Conservation (phyloP, 1,140 invertebrate genomes). For the Lasioglossum baleicum region DNA sequence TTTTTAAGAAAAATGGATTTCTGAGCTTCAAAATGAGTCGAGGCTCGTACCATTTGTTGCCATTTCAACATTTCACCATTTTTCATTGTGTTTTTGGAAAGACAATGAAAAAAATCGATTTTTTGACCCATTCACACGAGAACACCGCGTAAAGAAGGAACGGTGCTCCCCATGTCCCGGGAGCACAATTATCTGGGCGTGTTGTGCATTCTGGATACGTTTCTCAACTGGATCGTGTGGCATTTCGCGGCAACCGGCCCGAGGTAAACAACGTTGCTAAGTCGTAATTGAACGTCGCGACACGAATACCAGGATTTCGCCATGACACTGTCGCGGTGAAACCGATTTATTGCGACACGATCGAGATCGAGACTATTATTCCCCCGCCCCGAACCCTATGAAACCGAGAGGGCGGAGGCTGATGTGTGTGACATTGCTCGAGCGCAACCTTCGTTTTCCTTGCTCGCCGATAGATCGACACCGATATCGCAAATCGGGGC, state of each 20-base stretch:
- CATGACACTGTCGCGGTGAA: conserved; percentile 48
- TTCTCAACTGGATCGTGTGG: conserved; percentile 7
- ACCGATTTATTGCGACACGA: conserved; percentile 43
- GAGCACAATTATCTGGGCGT: conserved; percentile 8
- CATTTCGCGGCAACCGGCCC: not conserved
- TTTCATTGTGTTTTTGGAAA: no score
- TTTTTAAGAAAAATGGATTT: no score
- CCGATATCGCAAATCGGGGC: not conserved
- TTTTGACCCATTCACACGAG: no score
- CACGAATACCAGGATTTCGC: conserved; percentile 49
- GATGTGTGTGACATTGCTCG: not conserved
- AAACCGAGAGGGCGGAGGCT: not conserved
- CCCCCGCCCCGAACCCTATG: no score
- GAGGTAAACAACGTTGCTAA: conserved; percentile 39
- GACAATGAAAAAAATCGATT: no score
- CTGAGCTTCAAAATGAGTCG: no score
- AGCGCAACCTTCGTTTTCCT: not conserved
- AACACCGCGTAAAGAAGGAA: not conserved
- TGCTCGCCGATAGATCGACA: not conserved
- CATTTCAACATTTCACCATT: no score
- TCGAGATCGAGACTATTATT: conserved; percentile 27
- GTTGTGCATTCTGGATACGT: not conserved
- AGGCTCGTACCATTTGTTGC: no score
- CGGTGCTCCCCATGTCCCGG: not conserved
- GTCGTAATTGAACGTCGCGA: conserved; percentile 39